Evolutionary conservation across 2,113 vertebrate species (phyloP), one percentile per base, ranked within the genome.

Genomic region (Corapipo altera): DNA sequence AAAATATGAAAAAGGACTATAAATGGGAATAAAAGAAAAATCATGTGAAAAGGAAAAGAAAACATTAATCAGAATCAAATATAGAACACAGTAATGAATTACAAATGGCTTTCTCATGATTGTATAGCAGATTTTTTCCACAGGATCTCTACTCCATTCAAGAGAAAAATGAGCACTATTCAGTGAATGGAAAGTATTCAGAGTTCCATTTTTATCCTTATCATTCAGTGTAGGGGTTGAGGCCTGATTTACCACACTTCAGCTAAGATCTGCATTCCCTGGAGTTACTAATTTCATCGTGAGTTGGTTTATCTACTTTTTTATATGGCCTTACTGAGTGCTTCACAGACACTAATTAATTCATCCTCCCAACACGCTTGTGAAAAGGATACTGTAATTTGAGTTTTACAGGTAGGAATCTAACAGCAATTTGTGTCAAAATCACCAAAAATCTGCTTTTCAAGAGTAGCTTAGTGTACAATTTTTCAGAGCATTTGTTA

Each of bases 21-120:
- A 96, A 96, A 96, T 85, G 90, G 82, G 91, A 94, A 96, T 94
- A 96, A 95, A 96, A 95, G 95, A 96, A 91, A 85, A 94, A 90
- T 80, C 87, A 85, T 93, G 78, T 94, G 89, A 77, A 89, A 92
- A 72, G 91, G 86, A 81, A 88, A 94, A 93, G 93, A 93, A 96
- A 97, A 95, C 96, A 89, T 95, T 97, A 95, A 93, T 96, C 91
- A 95, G 87, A 85, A 96, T 96, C 91, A 96, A 97, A 96, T 95
- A 96, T 94, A 97, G 93, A 93, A 93, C 89, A 91, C 88, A 83
- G 71, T 90, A 96, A 96, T 93, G 93, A 96, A 96, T 97, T 91
- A 96, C 94, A 96, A 95, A 95, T 93, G 90, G 80, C 86, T 92
- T 96, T 95, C 91, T 92, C 94, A 85, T 96, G 89, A 95, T 94